Evolutionary conservation across 37 sponge, comb jelly and placozoan genomes (phyloP), one percentile per base, ranked within the genome.

Genomic region (Cladorhizidae sp.): DNA sequence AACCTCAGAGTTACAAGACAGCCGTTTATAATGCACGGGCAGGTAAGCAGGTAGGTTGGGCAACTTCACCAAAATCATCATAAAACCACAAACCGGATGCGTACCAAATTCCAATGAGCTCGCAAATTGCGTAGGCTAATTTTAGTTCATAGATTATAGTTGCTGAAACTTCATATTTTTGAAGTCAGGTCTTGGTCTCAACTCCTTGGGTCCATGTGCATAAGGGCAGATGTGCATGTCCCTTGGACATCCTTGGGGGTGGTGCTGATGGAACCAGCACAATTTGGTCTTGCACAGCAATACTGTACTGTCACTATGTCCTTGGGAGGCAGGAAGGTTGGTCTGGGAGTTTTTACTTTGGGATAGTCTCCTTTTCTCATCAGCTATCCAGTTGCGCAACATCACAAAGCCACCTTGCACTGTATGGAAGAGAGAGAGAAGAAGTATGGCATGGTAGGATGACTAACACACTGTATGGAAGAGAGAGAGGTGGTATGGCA

Each of bases 211-310:
- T 7, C 92, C 86, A 69, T 96, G 97, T 14, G 97, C 97, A 76
- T 88, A 96, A 49, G 92, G 67, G 52, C 97, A 96, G 58, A 41
- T 43, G 22, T 22, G 25, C 1, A 73, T 64, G 15, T 0, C 9
- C 38, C 82, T 77, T 25, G 97, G 97, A 67, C 97, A 96, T 32
- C 97, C 92, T 57, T 94, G 93, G 37, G 97, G 97, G 63, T 96
- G 97, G 72, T 88, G 67, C 3, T 31, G 20, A 55, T 85, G 76
- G 42, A 96, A 96, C 97, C 97, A 96, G 57, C 97, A 96, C 71
- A 88, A 63, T 41, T 88, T 90, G 9, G 90, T 93, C 57, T 96
- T 96, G 70, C 29, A 31, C 18, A 84, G 77, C 23, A 76, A 42
- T 26, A 40, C 49, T 18, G n/a, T n/a, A n/a, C n/a, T 20, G 28